phyloP scores from a whole-genome alignment of 2,113 vertebrate genomes.

The Thymallus thymallus region DNA sequence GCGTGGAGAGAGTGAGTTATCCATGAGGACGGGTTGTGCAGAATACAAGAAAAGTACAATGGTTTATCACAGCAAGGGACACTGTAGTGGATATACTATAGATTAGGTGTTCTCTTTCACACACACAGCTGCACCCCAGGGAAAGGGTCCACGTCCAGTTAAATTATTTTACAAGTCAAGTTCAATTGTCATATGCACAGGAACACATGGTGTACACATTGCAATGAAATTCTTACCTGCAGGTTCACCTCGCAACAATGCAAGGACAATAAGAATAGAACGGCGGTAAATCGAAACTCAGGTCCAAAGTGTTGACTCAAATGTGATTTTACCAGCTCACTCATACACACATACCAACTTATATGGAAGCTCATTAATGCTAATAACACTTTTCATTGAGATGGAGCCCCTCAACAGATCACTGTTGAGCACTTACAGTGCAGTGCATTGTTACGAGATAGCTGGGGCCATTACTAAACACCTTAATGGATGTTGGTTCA shows the following conservation, averaged over 20 bases:
- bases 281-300: too few species aligned
- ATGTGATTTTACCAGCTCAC: conserved; percentile 2
- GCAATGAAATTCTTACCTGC: not conserved
- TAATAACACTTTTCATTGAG: not conserved
- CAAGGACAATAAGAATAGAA: too few species aligned
- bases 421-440: too few species aligned
- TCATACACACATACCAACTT: conserved; percentile 19
- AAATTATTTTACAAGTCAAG: too few species aligned
- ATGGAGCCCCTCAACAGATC: not conserved
- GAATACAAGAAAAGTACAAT: not conserved
- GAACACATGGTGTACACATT: not conserved
- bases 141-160: too few species aligned
- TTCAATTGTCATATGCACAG: not conserved
- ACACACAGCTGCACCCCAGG: not conserved
- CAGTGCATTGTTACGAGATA: conserved; percentile 23
- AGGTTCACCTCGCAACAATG: not conserved
- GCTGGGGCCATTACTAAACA: not conserved
- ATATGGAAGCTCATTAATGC: not conserved
- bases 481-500: conserved; percentile 9
- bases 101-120: not conserved
- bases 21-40: not conserved
- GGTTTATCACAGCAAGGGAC: not conserved
- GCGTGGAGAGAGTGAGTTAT: not conserved
- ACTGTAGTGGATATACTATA: not conserved
- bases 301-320: too few species aligned